phyloP scores from a whole-genome alignment of 1,140 invertebrate species.

The Drosophila pandora region DNA sequence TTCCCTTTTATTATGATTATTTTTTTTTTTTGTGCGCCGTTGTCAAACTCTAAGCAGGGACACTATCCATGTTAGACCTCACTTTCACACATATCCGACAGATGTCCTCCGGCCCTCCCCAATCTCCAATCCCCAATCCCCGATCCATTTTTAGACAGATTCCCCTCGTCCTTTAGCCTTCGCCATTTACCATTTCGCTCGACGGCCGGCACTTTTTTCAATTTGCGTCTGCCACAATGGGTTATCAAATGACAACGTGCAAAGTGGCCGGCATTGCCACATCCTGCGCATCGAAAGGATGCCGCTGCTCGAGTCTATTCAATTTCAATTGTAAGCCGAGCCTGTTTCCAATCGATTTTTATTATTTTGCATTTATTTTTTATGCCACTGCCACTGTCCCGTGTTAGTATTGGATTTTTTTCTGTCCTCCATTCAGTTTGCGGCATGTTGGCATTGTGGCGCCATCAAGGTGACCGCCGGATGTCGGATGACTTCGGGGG shows the following conservation, averaged over 20 bases:
- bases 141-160: slow-evolving; percentile 20
- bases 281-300: slow-evolving; percentile 45
- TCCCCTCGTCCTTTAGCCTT: slow-evolving; percentile 3
- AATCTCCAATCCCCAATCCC: background rate
- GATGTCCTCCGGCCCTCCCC: slow-evolving; percentile 31
- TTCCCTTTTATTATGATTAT: slow-evolving; percentile 1
- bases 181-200: slow-evolving; percentile 54
- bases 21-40: slow-evolving; percentile 7
- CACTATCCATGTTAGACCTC: slow-evolving; percentile 50
- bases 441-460: slow-evolving; percentile 36
- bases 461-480: slow-evolving; percentile 46
- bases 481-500: slow-evolving; percentile 8
- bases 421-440: slow-evolving; percentile 16
- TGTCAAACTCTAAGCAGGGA: slow-evolving; percentile 10
- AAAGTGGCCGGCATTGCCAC: slow-evolving; percentile 58
- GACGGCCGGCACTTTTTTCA: slow-evolving; percentile 65
- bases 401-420: slow-evolving; percentile 17
- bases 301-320: slow-evolving; percentile 59
- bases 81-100: slow-evolving; percentile 47
- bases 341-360: slow-evolving; percentile 82
- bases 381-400: slow-evolving; percentile 2
- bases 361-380: slow-evolving; percentile 71
- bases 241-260: slow-evolving; percentile 81
- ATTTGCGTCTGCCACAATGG: slow-evolving; percentile 80
- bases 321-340: slow-evolving; percentile 74